Conservation (phyloP, 2,113 vertebrate genomes). For the Carollia perspicillata region DNA sequence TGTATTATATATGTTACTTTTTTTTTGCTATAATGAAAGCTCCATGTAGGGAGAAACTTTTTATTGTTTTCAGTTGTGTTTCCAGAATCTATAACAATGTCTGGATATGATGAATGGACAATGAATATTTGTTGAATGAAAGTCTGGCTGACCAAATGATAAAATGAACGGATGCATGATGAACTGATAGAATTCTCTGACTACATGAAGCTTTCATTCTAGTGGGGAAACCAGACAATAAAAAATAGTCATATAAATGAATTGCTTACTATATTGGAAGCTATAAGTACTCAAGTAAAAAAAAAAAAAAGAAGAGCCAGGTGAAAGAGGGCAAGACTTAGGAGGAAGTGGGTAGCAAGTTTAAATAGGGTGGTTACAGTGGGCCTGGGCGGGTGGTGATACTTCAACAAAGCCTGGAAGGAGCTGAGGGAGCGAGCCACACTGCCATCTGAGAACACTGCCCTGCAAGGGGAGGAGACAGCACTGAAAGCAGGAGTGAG, state of each 20-base stretch:
- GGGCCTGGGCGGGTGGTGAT: neutral
- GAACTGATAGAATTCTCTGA: neutral
- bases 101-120: neutral
- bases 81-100: neutral
- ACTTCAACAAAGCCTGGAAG: neutral
- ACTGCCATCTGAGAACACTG: neutral
- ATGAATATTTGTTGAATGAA: neutral
- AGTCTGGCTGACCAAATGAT: neutral
- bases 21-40: neutral
- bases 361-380: neutral
- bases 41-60: neutral
- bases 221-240: neutral
- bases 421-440: neutral
- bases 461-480: neutral
- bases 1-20: neutral
- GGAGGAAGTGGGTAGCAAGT: neutral
- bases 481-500: too few relatives aligned
- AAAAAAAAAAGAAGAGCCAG: neutral
- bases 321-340: neutral
- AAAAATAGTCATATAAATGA: neutral
- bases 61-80: neutral
- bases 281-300: neutral
- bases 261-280: too few relatives aligned
- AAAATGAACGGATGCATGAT: neutral
- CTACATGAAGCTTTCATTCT: neutral